phyloP scores from a whole-genome alignment of 2,797 vertebrate genomes.

The Lateolabrax maculatus region DNA sequence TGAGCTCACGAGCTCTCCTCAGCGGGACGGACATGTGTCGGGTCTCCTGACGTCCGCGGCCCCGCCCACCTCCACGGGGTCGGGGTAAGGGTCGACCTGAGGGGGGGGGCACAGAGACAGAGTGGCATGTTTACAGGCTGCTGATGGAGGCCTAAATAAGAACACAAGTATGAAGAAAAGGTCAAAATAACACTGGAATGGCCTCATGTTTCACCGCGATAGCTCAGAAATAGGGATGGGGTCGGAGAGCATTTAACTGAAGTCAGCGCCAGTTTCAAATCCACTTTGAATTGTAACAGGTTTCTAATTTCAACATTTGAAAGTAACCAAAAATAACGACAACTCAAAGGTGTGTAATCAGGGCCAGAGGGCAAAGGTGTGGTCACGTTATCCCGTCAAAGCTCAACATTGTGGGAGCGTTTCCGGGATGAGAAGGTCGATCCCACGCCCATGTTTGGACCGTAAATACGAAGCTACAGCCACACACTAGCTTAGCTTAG shows the following conservation, averaged over 20 bases:
- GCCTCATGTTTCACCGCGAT: background rate
- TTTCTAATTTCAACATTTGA: too few relatives aligned
- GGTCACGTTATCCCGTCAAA: too few relatives aligned
- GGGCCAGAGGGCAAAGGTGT: too few relatives aligned
- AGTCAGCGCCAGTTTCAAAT: background rate
- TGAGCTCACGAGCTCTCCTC: constrained; percentile 74
- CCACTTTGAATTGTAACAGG: too few relatives aligned
- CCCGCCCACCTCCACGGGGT: constrained; percentile 84
- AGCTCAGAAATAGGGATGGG: background rate
- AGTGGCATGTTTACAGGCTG: constrained; percentile 14
- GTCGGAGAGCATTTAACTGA: background rate
- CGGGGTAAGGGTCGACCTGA: constrained; percentile 95
- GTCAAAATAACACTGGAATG: background rate
- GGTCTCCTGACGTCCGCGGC: constrained; percentile 82
- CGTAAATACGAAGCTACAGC: too few relatives aligned
- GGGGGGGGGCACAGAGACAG: background rate
- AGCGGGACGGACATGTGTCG: constrained; percentile 91
- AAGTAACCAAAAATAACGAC: too few relatives aligned
- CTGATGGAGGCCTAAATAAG: background rate
- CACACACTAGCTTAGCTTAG: background rate
- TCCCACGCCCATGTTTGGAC: too few relatives aligned
- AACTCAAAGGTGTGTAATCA: too few relatives aligned
- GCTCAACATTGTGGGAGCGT: too few relatives aligned
- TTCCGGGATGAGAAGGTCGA: background rate
- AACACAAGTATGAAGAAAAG: background rate